A percentile compares a stretch with the other conserved stretches of the same genome.
These are phyloP conservation scores for Himalopsyche phryganea DNA, from an alignment of 1,140 invertebrate genomes.

Conservation along the genomic window DNA sequence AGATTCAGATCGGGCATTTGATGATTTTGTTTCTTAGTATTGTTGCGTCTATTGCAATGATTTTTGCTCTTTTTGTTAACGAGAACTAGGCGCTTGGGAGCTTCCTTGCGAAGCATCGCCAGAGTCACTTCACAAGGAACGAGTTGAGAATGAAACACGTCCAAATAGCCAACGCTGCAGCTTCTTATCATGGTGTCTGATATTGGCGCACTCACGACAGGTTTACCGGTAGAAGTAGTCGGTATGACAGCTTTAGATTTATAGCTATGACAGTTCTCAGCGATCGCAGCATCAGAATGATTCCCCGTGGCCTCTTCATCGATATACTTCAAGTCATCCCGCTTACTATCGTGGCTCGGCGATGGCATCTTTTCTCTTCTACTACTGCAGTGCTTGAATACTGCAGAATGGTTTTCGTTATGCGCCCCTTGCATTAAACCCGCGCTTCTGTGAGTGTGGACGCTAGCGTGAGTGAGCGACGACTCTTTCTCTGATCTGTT, in stretches of 20 bases:
- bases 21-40: constrained; percentile 38
- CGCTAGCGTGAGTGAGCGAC: constrained; percentile 18
- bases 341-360: constrained; percentile 33
- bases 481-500: constrained; percentile 29
- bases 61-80: constrained; percentile 62
- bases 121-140: constrained; percentile 70
- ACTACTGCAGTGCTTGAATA: constrained; percentile 25
- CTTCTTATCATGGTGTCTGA: constrained; percentile 75
- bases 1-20: constrained; percentile 33
- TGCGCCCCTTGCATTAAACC: constrained; percentile 14
- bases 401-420: constrained; percentile 13
- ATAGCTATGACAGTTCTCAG: constrained; percentile 40
- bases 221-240: constrained; percentile 58
- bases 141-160: constrained; percentile 70
- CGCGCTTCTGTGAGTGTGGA: constrained; percentile 20
- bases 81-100: constrained; percentile 69
- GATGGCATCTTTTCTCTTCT: constrained; percentile 31
- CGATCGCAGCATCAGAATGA: constrained; percentile 38
- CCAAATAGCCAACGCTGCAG: constrained; percentile 81
- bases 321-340: constrained; percentile 62
- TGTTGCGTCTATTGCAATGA: constrained; percentile 44
- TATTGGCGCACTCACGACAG: constrained; percentile 41
- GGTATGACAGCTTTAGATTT: constrained; percentile 62
- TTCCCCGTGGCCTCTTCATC: constrained; percentile 59
- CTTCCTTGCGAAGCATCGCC: constrained; percentile 65